Percentiles rank a stretch among this genome's conserved stretches.
Conservation (phyloP, 1,140 invertebrate genomes). For the Chironomus tepperi region DNA sequence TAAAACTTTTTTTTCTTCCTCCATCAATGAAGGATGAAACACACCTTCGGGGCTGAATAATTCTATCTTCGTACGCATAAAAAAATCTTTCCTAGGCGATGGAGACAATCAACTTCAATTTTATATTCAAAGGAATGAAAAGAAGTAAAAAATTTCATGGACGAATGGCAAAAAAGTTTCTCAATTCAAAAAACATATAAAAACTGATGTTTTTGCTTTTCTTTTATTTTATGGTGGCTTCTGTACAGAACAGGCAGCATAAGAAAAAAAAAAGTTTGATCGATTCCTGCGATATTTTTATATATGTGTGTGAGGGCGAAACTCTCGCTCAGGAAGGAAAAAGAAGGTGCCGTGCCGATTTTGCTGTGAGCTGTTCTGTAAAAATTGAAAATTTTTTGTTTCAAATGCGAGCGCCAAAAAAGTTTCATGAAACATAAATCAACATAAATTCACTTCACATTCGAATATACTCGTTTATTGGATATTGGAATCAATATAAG, state of each 20-base stretch:
- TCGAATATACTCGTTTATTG: not conserved
- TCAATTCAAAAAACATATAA: not conserved
- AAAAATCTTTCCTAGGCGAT: not conserved
- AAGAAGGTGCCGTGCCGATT: not conserved
- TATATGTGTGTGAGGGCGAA: not conserved
- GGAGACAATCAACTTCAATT: not conserved
- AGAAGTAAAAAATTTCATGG: constrained; percentile 6
- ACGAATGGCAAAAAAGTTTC: constrained; percentile 12
- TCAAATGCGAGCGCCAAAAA: not conserved
- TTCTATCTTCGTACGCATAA: not conserved
- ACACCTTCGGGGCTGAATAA: not conserved
- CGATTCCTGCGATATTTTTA: not conserved
- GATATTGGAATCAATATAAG: not conserved
- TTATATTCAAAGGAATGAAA: not conserved
- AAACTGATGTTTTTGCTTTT: not conserved
- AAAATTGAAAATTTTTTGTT: not conserved
- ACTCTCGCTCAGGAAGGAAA: not conserved
- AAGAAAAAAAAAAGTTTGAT: constrained; percentile 10
- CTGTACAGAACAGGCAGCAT: not conserved
- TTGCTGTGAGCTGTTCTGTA: no score
- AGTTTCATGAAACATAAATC: constrained; percentile 1
- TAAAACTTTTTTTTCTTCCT: not conserved
- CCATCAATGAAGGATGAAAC: not conserved
- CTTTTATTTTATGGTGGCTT: not conserved
- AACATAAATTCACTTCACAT: not conserved